phyloP scores from a whole-genome alignment of 2,797 vertebrate genomes.

The Arctocebus calabarensis region DNA sequence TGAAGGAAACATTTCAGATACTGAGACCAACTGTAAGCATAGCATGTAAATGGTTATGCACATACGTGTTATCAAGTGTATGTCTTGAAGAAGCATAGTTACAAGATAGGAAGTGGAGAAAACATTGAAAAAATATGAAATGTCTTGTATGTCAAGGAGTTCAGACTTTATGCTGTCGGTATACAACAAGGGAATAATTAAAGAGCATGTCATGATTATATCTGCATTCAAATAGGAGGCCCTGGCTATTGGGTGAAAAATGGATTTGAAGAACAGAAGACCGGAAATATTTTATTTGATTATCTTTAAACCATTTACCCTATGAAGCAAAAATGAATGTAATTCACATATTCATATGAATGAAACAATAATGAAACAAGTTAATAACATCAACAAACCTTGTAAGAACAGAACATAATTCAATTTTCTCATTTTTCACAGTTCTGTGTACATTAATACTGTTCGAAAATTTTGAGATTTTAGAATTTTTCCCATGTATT shows the following conservation, averaged over 20 bases:
- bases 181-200: background rate
- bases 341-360: background rate
- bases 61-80: background rate
- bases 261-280: background rate
- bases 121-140: background rate
- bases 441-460: background rate
- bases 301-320: background rate
- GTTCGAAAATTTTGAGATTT: slow-evolving; percentile 27
- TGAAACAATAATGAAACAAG: background rate
- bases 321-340: slow-evolving; percentile 26
- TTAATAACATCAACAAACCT: background rate
- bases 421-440: background rate
- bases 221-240: background rate
- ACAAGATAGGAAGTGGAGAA: background rate
- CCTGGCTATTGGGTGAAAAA: background rate
- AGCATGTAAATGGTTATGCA: background rate
- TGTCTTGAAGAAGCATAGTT: background rate
- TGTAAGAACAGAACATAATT: background rate
- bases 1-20: background rate
- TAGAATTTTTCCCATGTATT: background rate
- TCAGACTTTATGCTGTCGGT: background rate
- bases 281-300: background rate
- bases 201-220: background rate
- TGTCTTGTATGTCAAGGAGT: background rate
- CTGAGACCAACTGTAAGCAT: background rate